Base-by-base conservation (phyloP, 2,797 vertebrate genomes). In the Danio choprae region DNA sequence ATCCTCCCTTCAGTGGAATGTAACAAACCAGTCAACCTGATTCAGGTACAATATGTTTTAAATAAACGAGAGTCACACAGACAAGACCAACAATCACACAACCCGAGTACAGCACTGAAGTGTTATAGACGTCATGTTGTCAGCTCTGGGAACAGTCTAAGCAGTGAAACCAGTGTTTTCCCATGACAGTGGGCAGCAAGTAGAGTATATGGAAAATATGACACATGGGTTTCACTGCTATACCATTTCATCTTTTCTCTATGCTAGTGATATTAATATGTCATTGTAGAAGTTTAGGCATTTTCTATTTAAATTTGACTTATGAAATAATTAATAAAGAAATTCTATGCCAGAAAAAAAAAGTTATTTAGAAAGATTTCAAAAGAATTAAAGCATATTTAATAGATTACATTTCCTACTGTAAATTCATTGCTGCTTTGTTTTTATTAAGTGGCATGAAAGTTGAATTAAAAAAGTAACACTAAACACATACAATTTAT, bases 1-100 rank as follows among this genome's bases (percentile, higher is more conserved):
- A 53, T 70, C 67, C 79, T 74, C 79, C 71, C 72, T 43, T 41
- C n/a, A 50, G 4, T 41, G 69, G 69, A 64, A 74, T 80, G 58
- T 12, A 20, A 63, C 50, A 46, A 46, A 77, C 63, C 51, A 46
- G 40, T 67, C 62, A 77, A 43, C 51, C 41, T 65, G 20, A 18
- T 20, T 29, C 10, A 46, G 44, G 48, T 73, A 51, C 29, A 29
- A 3, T 29, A 1, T 81, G 67, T 60, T 68, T 67, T 38, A n/a
- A 44, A 77, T 29, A 29, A 51, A 4, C 69, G 9, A 20, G 15
- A 62, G 8, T 36, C 56, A 50, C 18, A 50, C 4, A 46, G 7
- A 46, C 75, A 48, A 7, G 44, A 29, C 29, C 29, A 29, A 29
- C 18, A 9, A 18, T 36, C 72, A 74, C 22, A 22, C 20, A 4